Base-by-base conservation (phyloP, 2,888 invertebrate species). In the Oscheius onirici region DNA sequence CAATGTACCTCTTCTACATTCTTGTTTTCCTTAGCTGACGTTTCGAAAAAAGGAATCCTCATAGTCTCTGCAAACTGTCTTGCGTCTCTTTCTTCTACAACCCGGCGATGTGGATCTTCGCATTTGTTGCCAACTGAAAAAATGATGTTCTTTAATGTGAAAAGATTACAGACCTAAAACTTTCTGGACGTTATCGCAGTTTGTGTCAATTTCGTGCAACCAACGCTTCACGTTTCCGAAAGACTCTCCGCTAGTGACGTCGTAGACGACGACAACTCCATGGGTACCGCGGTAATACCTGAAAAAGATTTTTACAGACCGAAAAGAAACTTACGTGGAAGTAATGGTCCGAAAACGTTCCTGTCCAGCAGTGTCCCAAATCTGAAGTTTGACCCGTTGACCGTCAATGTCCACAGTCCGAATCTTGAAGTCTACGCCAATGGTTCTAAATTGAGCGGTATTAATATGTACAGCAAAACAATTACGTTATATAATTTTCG, bases 391-490 rank as follows among this genome's bases (percentile, higher is more conserved):
- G 2, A 90, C 89, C 60, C 88, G 86, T 78, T 89, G 89, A 15
- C 89, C 89, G 72, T 89, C 88, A 8, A 90, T 87, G 34, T 80
- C 83, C 49, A 99, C 92, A 78, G 97, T 99, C 88, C 97, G 92
- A 89, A 99, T 99, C 91, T 99, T 99, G 90, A 99, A 99, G 91
- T 99, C 99, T 67, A 99, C 99, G 77, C 99, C 99, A 89, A 99
- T 99, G 58, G 99, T 99, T 24, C 11, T 20, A 24, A 43, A 41
- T 6, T 20, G n/a, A n/a, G n/a, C n/a, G n/a, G n/a, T n/a, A n/a
- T n/a, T n/a, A n/a, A n/a, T n/a, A n/a, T n/a, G n/a, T n/a, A n/a
- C n/a, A 6, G 17, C 44, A 2, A 44, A 44, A n/a, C n/a, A n/a
- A n/a, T n/a, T n/a, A n/a, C n/a, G n/a, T n/a, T n/a, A n/a, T n/a